Percentiles rank a stretch among this genome's conserved stretches.
Conservation (phyloP, 1,140 invertebrate genomes). For the Zophobas morio region DNA sequence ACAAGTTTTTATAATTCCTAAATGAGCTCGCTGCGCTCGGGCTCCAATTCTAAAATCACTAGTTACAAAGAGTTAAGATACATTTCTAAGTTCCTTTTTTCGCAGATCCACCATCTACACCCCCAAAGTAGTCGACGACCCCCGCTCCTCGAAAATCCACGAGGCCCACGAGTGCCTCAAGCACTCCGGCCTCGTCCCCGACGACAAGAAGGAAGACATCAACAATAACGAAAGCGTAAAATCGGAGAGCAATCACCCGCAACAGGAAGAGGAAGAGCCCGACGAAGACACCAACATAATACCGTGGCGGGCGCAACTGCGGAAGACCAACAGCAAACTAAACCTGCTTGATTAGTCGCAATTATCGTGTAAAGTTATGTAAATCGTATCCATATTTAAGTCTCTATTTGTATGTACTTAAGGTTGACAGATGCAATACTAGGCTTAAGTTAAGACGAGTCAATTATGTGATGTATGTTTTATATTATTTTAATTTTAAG, state of each 20-base stretch:
- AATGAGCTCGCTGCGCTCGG: no score
- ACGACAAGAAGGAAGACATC: slow-evolving; percentile 57
- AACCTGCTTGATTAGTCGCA: slow-evolving; percentile 77
- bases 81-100: slow-evolving; percentile 50
- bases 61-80: no score
- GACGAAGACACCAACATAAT: slow-evolving; percentile 81
- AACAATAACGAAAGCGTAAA: slow-evolving; percentile 65
- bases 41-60: no score
- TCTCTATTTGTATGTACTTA: background rate
- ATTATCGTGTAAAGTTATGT: slow-evolving; percentile 31
- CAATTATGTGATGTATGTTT: slow-evolving; percentile 42
- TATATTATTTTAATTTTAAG: slow-evolving; percentile 23
- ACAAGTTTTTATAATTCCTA: no score
- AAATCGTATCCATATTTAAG: slow-evolving; percentile 33
- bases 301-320: slow-evolving; percentile 88
- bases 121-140: slow-evolving; percentile 75
- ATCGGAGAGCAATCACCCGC: slow-evolving; percentile 60
- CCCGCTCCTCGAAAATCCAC: slow-evolving; percentile 63
- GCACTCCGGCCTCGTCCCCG: slow-evolving; percentile 56
- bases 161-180: slow-evolving; percentile 64
- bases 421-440: slow-evolving; percentile 30
- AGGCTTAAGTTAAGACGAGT: slow-evolving; percentile 35
- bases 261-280: slow-evolving; percentile 64
- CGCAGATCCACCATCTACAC: slow-evolving; percentile 76
- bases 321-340: slow-evolving; percentile 90